These are phyloP conservation scores for Chrysogorgia sp. DNA, from an alignment of 92 coral and sea anemone species.

Conservation along the genomic window DNA sequence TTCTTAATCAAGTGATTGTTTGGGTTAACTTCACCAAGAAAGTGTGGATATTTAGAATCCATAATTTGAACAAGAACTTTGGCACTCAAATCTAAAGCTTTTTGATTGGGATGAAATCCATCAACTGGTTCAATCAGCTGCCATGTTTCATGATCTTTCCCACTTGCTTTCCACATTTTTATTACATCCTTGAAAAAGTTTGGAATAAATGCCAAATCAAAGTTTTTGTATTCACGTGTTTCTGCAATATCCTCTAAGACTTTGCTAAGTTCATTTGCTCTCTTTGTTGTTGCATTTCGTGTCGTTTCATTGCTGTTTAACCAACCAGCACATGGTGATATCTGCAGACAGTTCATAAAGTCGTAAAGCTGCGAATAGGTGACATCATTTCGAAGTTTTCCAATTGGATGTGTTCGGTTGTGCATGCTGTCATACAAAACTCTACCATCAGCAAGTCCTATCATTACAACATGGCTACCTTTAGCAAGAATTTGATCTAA, in stretches of 20 bases:
- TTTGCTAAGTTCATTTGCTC: slow-evolving; percentile 72
- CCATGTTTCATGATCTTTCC: slow-evolving; percentile 70
- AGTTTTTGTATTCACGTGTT: slow-evolving; percentile 62
- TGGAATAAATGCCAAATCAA: slow-evolving; percentile 82
- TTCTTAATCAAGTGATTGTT: slow-evolving; percentile 67
- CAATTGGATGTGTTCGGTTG: slow-evolving; percentile 90
- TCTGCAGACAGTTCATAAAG: slow-evolving; percentile 87
- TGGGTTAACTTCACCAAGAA: slow-evolving; percentile 85
- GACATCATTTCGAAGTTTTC: slow-evolving; percentile 79
- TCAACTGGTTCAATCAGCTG: slow-evolving; percentile 90
- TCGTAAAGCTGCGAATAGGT: slow-evolving; percentile 85
- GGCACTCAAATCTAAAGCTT: slow-evolving; percentile 75
- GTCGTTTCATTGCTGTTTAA: slow-evolving; percentile 84
- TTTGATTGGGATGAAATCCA: slow-evolving; percentile 91
- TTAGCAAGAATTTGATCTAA: slow-evolving; percentile 73
- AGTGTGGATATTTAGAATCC: slow-evolving; percentile 77
- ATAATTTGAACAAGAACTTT: slow-evolving; percentile 65
- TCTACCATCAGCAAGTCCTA: slow-evolving; percentile 86
- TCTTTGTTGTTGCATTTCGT: slow-evolving; percentile 71
- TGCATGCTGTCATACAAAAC: slow-evolving; percentile 82
- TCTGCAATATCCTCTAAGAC: slow-evolving; percentile 77
- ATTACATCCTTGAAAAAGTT: slow-evolving; percentile 21
- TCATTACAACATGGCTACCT: slow-evolving; percentile 84
- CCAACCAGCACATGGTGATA: slow-evolving; percentile 92
- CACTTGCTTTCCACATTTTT: slow-evolving; percentile 33